These are phyloP conservation scores for Punctoribates punctum DNA, from an alignment of 2,888 invertebrate species.

Conservation along the genomic window DNA sequence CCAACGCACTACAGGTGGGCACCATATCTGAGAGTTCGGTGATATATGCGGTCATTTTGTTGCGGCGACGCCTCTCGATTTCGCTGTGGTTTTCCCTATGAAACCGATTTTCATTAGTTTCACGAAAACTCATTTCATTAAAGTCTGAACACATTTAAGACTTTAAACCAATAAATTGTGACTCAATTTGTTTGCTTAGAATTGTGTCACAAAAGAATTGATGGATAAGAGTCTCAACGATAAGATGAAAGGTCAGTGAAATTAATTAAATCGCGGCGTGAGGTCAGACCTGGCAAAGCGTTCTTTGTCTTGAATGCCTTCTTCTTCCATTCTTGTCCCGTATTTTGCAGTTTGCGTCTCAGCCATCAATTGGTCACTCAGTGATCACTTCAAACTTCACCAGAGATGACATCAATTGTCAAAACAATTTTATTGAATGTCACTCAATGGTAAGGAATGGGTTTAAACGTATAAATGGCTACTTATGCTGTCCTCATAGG, in stretches of 20 bases:
- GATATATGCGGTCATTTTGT: slow-evolving; percentile 99
- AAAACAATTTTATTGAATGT: background rate
- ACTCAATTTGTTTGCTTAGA: no score
- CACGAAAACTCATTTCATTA: no score
- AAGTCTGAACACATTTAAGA: no score
- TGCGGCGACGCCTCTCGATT: slow-evolving; percentile 93
- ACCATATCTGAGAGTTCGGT: slow-evolving; percentile 99
- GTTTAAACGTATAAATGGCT: background rate
- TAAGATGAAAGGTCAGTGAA: background rate
- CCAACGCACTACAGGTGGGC: slow-evolving; percentile 95
- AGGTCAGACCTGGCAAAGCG: slow-evolving; percentile 77
- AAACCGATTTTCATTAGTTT: slow-evolving; percentile 27
- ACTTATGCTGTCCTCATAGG: background rate
- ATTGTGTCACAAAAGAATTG: background rate
- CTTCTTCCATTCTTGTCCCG: slow-evolving; percentile 69
- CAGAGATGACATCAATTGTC: no score
- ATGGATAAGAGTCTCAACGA: background rate
- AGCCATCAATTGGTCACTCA: slow-evolving; percentile 10
- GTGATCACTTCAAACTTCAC: no score
- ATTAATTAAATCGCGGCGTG: background rate
- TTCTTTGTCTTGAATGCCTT: slow-evolving; percentile 92
- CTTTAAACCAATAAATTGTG: no score
- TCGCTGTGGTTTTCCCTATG: slow-evolving; percentile 95
- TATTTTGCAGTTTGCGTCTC: slow-evolving; percentile 19
- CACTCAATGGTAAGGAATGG: background rate